Base-by-base conservation (phyloP, 2,797 vertebrate species). In the Premnoplex brunnescens region DNA sequence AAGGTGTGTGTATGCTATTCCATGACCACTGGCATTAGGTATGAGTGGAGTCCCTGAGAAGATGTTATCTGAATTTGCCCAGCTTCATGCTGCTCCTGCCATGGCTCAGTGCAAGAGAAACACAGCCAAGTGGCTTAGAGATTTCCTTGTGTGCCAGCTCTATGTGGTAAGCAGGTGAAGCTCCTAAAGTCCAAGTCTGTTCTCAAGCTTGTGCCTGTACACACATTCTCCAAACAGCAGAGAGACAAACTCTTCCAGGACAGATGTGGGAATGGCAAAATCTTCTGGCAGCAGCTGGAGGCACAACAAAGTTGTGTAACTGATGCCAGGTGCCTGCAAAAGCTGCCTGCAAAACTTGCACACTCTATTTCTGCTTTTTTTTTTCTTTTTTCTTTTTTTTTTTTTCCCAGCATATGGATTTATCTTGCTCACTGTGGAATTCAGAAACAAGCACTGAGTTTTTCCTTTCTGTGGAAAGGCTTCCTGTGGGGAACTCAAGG, bases 251-350 rank as follows among this genome's bases (percentile, higher is more conserved):
- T 88, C 55, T 51, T 71, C 32, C 58, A 84, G 58, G n/a, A 68
- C 10, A 26, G 37, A 27, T n/a, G 24, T 13, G 41, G 51, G 36
- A 87, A 51, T 19, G 51, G 51, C n/a, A 76, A 48, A 59, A 73
- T 15, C 18, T 66, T 66, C 8, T 19, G n/a, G 30, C 41, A 67
- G 56, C 0, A 10, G 12, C 44, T 84, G 44, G 44, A 74, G 66
- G 32, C 21, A 68, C 18, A n/a, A n/a, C 16, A 44, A 34, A 72
- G 3, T 11, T 26, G 27, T 1, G 2, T 0, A 11, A 16, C 26
- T 44, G 7, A 41, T 60, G 49, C 14, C 34, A 54, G 22, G 19
- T 34, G 46, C 43, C 69, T 81, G 21, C 0, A 2, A 88, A 77
- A 81, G 21, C 21, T 72, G 28, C 20, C 49, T 86, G 54, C 34